Conservation (phyloP, 2,888 invertebrate species). For the Dilophus febrilis region DNA sequence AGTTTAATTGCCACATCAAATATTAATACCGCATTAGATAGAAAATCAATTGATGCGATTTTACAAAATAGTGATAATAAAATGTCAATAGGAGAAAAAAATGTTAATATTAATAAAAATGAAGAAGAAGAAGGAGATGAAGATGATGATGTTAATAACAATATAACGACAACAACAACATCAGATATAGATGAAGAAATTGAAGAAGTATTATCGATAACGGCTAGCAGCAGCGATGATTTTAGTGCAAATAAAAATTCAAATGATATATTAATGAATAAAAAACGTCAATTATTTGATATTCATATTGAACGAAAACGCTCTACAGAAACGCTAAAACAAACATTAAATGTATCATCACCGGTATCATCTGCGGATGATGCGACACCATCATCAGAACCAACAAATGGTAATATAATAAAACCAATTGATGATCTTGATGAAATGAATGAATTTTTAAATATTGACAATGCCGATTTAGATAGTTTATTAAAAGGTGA, state of each 20-base stretch:
- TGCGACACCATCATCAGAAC: neutral
- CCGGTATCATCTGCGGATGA: conserved; percentile 11
- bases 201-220: conserved; percentile 20
- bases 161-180: too few species aligned
- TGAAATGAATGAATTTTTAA: neutral
- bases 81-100: too few species aligned
- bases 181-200: conserved; percentile 29
- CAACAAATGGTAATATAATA: too few species aligned
- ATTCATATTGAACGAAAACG: conserved; percentile 6
- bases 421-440: too few species aligned
- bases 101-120: neutral
- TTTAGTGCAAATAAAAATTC: conserved; percentile 7
- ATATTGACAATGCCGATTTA: conserved; percentile 8
- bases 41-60: too few species aligned
- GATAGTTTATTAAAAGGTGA: conserved; percentile 25
- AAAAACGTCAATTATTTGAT: conserved; percentile 11
- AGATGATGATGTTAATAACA: too few species aligned
- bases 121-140: neutral
- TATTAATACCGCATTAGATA: too few species aligned
- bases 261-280: neutral
- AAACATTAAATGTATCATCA: conserved; percentile 13
- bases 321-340: too few species aligned
- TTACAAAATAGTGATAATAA: too few species aligned
- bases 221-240: conserved; percentile 8
- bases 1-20: too few species aligned